These are phyloP conservation scores for Limnephilus lunatus DNA, from an alignment of 2,888 invertebrate species.

Conservation along the genomic window DNA sequence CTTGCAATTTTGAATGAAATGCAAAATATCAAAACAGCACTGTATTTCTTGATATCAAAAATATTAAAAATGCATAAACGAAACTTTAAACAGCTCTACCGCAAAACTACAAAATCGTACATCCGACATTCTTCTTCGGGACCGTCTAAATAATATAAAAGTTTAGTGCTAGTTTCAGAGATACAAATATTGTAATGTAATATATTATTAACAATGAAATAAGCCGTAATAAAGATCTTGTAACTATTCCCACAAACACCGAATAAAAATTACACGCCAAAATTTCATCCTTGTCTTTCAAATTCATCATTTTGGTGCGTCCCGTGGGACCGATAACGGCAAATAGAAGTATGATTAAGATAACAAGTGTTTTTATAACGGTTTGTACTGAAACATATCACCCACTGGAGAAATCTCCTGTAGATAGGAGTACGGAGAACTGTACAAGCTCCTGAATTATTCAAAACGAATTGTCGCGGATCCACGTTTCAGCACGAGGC, in stretches of 20 bases:
- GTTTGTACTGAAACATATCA: neutral
- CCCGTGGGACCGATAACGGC: neutral
- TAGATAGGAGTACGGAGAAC: neutral
- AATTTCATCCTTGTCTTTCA: neutral
- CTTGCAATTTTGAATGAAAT: too few species aligned
- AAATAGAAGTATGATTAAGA: neutral
- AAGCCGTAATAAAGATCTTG: neutral
- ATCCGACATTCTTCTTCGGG: too few species aligned
- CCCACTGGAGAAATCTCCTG: neutral
- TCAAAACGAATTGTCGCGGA: neutral
- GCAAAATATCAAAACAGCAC: too few species aligned
- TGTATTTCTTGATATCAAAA: too few species aligned
- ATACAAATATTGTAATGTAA: too few species aligned
- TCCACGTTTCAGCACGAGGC: neutral
- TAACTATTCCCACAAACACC: neutral
- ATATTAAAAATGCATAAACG: too few species aligned
- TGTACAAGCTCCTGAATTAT: neutral
- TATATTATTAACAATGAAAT: too few species aligned
- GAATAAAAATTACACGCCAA: neutral
- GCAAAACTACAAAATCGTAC: too few species aligned
- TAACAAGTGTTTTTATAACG: neutral
- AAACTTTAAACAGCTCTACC: too few species aligned
- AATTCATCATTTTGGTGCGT: neutral
- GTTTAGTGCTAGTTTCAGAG: too few species aligned
- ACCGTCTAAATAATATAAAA: too few species aligned